A percentile compares a stretch with the other conserved stretches of the same genome.
Conservation (phyloP, 2,797 vertebrate species). For the Sebastes ruberrimus region DNA sequence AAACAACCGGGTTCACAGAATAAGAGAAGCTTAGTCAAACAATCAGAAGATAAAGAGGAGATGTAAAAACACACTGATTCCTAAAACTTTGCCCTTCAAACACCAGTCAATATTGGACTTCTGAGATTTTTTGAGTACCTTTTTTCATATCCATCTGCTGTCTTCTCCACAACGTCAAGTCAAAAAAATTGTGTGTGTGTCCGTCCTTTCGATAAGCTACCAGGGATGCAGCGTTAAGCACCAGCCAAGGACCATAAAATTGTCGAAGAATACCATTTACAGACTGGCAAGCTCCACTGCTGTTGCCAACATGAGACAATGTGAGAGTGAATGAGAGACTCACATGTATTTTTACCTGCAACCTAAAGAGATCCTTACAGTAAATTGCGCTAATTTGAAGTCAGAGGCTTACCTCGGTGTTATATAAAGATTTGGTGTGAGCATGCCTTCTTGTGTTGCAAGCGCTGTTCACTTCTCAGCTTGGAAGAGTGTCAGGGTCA, state of each 20-base stretch:
- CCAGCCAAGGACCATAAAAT: neutral
- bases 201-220: neutral
- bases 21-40: neutral
- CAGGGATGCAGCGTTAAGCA: neutral
- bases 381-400: slow-evolving; percentile 48
- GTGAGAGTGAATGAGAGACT: neutral
- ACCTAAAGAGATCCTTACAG: slow-evolving; percentile 29
- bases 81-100: neutral
- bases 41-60: neutral
- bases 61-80: neutral
- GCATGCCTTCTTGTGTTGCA: slow-evolving; percentile 59
- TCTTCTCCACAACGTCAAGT: neutral
- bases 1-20: neutral
- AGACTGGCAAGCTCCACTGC: neutral
- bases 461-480: slow-evolving; percentile 55
- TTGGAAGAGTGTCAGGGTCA: slow-evolving; percentile 66
- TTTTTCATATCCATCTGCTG: neutral
- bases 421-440: slow-evolving; percentile 50
- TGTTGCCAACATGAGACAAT: neutral
- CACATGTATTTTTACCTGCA: slow-evolving; percentile 21
- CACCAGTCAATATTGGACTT: neutral
- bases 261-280: neutral
- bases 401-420: slow-evolving; percentile 43
- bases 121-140: neutral
- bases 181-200: neutral